Percentiles rank a stretch among this genome's conserved stretches.
These are phyloP conservation scores for Phyto melanocephala DNA, from an alignment of 2,888 invertebrate species.

Conservation along the genomic window DNA sequence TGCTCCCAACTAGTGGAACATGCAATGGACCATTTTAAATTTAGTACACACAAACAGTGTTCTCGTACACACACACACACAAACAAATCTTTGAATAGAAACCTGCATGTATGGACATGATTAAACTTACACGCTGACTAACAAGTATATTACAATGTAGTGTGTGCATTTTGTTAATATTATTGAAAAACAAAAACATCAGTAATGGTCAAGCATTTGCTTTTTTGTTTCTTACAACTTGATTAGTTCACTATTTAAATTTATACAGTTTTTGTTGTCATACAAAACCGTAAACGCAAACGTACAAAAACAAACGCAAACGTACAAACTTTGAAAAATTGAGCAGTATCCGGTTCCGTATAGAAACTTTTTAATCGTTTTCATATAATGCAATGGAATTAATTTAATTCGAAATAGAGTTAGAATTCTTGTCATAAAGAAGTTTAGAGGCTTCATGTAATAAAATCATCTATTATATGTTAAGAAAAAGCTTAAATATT, in stretches of 20 bases:
- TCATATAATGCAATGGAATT: too few relatives aligned
- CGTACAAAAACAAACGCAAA: neutral
- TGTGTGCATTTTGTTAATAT: slow-evolving; percentile 50
- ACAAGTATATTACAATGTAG: slow-evolving; percentile 34
- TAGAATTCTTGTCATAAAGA: too few relatives aligned
- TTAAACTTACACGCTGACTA: neutral
- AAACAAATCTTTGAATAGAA: neutral
- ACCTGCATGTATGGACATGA: neutral
- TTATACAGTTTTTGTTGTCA: neutral
- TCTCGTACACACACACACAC: neutral
- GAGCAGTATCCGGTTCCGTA: slow-evolving; percentile 21
- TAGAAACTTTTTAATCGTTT: neutral
- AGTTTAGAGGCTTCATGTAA: too few relatives aligned
- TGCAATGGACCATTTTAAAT: slow-evolving; percentile 46
- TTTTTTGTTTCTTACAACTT: slow-evolving; percentile 1
- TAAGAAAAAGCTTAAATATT: too few relatives aligned
- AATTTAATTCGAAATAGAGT: too few relatives aligned
- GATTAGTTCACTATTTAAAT: neutral
- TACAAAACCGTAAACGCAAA: neutral
- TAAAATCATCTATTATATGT: too few relatives aligned
- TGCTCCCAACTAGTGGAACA: slow-evolving; percentile 57
- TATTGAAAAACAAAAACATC: slow-evolving; percentile 33
- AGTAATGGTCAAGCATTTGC: slow-evolving; percentile 47
- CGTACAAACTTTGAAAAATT: too few relatives aligned
- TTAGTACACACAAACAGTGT: neutral